These are phyloP conservation scores for Pampusana beccarii DNA, from an alignment of 2,113 vertebrate species.

Conservation along the genomic window DNA sequence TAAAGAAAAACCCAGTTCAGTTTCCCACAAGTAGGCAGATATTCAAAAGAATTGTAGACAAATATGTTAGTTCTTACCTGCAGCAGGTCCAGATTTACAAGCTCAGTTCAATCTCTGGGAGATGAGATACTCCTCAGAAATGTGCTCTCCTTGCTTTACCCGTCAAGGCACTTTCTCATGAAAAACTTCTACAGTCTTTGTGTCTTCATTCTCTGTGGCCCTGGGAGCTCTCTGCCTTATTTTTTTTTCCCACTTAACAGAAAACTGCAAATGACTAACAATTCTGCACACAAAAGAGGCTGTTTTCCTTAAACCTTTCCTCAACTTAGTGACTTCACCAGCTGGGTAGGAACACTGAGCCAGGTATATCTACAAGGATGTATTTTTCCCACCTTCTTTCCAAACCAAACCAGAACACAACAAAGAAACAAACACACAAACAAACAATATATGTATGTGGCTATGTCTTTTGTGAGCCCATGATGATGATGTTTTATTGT, in stretches of 20 bases:
- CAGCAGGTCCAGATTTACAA: background rate
- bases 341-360: background rate
- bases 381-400: background rate
- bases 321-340: background rate
- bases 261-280: background rate
- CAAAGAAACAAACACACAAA: too few relatives aligned
- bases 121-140: background rate
- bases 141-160: background rate
- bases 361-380: background rate
- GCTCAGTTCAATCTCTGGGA: background rate
- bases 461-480: background rate
- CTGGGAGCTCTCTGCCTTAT: background rate
- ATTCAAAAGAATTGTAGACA: background rate
- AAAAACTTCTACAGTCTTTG: background rate
- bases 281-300: background rate
- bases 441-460: too few relatives aligned
- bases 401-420: too few relatives aligned
- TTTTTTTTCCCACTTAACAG: background rate
- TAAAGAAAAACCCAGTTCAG: background rate
- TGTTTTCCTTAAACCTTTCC: background rate
- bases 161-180: background rate
- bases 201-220: background rate
- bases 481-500: background rate
- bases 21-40: background rate
- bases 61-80: background rate